Evolutionary conservation across 1,140 invertebrate genomes (phyloP), one percentile per base, ranked within the genome.

Genomic region (Drosophila jambulina): DNA sequence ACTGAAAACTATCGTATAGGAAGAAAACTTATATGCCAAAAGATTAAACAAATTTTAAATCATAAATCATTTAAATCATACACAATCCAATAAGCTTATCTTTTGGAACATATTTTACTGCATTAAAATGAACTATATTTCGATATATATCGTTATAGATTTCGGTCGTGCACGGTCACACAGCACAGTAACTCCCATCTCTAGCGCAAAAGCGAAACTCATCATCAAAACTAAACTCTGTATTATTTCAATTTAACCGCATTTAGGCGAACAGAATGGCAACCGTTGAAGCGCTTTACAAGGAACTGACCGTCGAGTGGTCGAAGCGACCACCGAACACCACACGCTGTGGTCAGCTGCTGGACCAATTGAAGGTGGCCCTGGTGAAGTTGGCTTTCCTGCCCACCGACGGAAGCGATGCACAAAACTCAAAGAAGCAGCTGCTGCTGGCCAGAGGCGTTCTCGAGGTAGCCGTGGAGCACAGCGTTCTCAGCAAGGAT

Each of bases 381-480:
- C 93, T 99, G 34, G 98, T 97, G 0, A 95, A 96, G 91, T 93
- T 98, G 40, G 95, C 96, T 61, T 99, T 98, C 93, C 93, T 99
- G 36, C 98, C 98, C 29, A 98, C 97, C 65, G 96, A 96, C 76
- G 96, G 97, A 84, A 94, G 94, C 32, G 94, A 94, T 58, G 97
- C 97, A 2, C 38, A 96, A 54, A 96, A 97, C 93, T 96, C 98
- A 91, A 91, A 91, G 43, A 82, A 76, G 40, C 98, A 99, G 94
- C 93, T 99, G 34, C 93, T 98, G 34, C 94, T 99, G 70, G 97
- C 98, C 8, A 94, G 98, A 84, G 97, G 99, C 93, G 96, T 98
- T 68, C 94, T 99, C 34, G 98, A 99, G 95, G 98, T 99, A 82
- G 98, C 98, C 71, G 98, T 98, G 32, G 97, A 98, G 93, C 98